phyloP scores from a whole-genome alignment of 2,888 invertebrate genomes.

The Subacronicta megacephala region DNA sequence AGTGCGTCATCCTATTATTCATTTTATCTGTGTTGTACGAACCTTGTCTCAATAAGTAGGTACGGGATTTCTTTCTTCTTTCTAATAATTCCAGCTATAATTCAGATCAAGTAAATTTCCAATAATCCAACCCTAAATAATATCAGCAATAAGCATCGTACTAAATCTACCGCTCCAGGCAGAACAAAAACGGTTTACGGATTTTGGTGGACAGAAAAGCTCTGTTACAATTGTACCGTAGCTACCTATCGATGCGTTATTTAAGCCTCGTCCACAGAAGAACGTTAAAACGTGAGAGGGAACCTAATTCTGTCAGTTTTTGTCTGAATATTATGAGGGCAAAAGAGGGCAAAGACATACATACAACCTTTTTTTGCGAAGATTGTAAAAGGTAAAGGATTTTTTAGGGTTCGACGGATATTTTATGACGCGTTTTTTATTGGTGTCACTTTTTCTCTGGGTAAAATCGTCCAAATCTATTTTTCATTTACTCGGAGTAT shows the following conservation, averaged over 20 bases:
- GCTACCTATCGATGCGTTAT: constrained; percentile 54
- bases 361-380: constrained; percentile 55
- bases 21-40: too few species aligned
- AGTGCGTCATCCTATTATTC: too few species aligned
- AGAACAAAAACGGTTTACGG: constrained; percentile 34
- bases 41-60: too few species aligned
- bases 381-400: constrained; percentile 55
- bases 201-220: constrained; percentile 37
- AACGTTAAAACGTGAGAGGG: constrained; percentile 61
- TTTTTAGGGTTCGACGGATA: constrained; percentile 51
- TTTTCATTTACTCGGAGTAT: constrained; percentile 48
- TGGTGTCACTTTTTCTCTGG: constrained; percentile 47
- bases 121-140: constrained; percentile 21
- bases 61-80: too few species aligned
- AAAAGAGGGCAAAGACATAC: constrained; percentile 41
- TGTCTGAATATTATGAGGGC: constrained; percentile 49
- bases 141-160: constrained; percentile 19
- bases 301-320: constrained; percentile 65
- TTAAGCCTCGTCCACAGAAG: constrained; percentile 56
- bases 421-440: constrained; percentile 56
- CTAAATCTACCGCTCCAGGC: constrained; percentile 22
- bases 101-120: constrained; percentile 2
- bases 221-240: constrained; percentile 48
- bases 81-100: neutral
- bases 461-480: constrained; percentile 46